Evolutionary conservation across 2,113 vertebrate genomes (phyloP), one percentile per base, ranked within the genome.

Genomic region (Pygoscelis adeliae): DNA sequence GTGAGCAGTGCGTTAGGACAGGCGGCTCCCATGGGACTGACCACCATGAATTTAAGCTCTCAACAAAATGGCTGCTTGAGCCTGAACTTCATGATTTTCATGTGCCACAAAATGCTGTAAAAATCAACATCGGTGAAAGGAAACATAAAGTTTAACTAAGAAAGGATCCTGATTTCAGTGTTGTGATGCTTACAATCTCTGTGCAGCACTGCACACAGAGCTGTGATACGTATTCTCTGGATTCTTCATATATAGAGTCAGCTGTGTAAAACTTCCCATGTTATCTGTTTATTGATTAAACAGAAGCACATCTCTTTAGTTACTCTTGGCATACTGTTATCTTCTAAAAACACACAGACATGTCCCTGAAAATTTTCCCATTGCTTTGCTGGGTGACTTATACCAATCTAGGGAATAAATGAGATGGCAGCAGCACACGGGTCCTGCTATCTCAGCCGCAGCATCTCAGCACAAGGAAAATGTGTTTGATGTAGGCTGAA

Each of bases 1-100:
- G 16, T 2, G 36, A 72, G 11, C 14, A 19, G 29, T 4, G 40
- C 0, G 0, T 50, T 50, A 17, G 18, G 46, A 23, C 1, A 55
- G 56, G 62, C n/a, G 81, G 18, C n/a, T 76, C n/a, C 65, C 40
- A 4, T 4, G 27, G 56, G 34, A 46, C 65, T 62, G 21, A 76
- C 32, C 38, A 16, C 11, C 21, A 25, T 9, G 27, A n/a, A 50
- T n/a, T 79, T 83, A 38, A 84, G 46, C 11, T 59, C 40, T 32
- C 55, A 32, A 32, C 21, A 17, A 36, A 84, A 71, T 1, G 4
- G 6, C 6, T 32, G 40, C 40, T 50, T 62, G 4, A 66, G 58
- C 29, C 32, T 40, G 63, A 81, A 40, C 46, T 6, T 50, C 6
- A 36, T 49, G 4, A 21, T 71, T 77, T 81, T 40, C 47, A 47